Base-by-base conservation (phyloP, 2,797 vertebrate genomes). In the Enteromius afrohamiltoni region DNA sequence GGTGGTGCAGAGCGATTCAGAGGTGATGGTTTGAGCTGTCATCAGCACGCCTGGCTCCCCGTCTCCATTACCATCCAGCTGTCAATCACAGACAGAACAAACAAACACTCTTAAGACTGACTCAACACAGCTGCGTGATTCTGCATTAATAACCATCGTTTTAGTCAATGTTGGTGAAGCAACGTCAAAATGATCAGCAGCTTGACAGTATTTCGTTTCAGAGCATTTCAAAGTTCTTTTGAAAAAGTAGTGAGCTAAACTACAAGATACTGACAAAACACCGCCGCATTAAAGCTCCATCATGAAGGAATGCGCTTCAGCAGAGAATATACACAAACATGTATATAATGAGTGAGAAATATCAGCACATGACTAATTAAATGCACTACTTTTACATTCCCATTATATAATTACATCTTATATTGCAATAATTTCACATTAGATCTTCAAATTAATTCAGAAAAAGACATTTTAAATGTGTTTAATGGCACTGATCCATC, bases 21-120 rank as follows among this genome's bases (percentile, higher is more conserved):
- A 96, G 68, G 98, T 99, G 95, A 99, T 97, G 84, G 97, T 99
- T 91, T 99, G 98, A 83, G 98, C 97, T 0, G 96, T 98, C 95
- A 99, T 95, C 91, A 99, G 92, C 62, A 97, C 94, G 2, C 97
- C 97, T 0, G 95, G 94, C 88, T 97, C 96, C 1, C 93, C 92
- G 19, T 94, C 96, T 64, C 94, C 93, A 79, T 88, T 95, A 37
- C 96, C 96, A 84, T 97, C 97, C 94, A 97, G 86, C 98, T 99
- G 84, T 40, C 75, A 64, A 76, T 19, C 79, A 78, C 23, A 83
- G 60, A 79, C 45, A 70, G 47, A 58, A 75, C 49, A 83, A 34
- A 73, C 58, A 49, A 26, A 80, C 11, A 23, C 26, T 65, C 11
- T 70, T 34, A 71, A 42, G 40, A 42, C 40, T 37, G 37, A 37